Percentiles rank a stretch among this genome's conserved stretches.
phyloP scores from a whole-genome alignment of 1,140 invertebrate species.

The Maniola jurtina region DNA sequence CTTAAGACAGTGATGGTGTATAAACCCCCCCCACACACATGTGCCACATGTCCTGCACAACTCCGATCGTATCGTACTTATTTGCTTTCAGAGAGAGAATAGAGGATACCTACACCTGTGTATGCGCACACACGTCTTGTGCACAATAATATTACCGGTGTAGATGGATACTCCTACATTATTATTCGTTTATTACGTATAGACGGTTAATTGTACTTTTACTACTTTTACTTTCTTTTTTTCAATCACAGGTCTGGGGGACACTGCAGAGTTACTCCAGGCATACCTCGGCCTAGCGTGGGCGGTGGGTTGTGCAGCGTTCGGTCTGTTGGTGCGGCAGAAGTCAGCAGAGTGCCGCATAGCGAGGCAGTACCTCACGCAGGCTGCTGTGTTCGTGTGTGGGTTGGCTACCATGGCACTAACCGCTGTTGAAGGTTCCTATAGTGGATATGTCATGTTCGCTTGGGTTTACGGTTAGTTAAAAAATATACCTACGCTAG shows the following conservation, averaged over 20 bases:
- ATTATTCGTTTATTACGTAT: no score
- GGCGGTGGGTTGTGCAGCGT: constrained; percentile 88
- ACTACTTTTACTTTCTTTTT: no score
- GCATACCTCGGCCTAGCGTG: constrained; percentile 90
- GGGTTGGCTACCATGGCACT: constrained; percentile 89
- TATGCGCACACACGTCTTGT: no score
- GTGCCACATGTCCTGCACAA: no score
- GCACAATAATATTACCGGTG: no score
- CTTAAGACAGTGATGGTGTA: no score
- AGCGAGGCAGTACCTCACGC: constrained; percentile 90
- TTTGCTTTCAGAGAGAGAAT: no score
- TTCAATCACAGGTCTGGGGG: constrained; percentile 76
- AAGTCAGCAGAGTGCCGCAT: constrained; percentile 92
- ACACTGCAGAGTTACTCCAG: constrained; percentile 86
- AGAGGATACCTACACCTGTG: no score
- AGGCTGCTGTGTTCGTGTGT: constrained; percentile 88
- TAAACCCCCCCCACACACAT: no score
- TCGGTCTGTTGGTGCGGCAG: constrained; percentile 90
- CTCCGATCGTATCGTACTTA: no score
- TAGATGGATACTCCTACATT: no score
- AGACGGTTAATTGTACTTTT: no score
- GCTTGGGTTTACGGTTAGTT: constrained; percentile 88
- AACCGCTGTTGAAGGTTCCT: constrained; percentile 89
- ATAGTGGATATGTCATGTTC: constrained; percentile 89
- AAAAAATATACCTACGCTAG: not conserved